phyloP scores from a whole-genome alignment of 2,113 vertebrate genomes.

The Sander lucioperca region DNA sequence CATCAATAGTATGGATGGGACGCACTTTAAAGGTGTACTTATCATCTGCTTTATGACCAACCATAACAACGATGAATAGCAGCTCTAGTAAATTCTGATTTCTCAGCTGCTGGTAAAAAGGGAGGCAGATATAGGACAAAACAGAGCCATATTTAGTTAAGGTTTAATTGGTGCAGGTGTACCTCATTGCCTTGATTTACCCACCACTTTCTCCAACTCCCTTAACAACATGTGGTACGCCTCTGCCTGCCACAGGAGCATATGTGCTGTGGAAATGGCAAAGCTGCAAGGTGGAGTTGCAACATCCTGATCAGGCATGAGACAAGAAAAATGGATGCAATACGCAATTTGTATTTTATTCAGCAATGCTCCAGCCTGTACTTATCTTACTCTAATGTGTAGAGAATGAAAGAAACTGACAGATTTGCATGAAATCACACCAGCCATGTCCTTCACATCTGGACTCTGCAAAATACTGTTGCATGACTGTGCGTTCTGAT shows the following conservation, averaged over 20 bases:
- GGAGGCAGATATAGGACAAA: not conserved
- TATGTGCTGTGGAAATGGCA: no score
- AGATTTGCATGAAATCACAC: not conserved
- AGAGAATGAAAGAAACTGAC: not conserved
- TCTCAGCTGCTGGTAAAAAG: constrained; percentile 17
- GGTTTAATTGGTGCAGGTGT: constrained; percentile 55
- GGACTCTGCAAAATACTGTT: not conserved
- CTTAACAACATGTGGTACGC: not conserved
- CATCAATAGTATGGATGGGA: constrained; percentile 72
- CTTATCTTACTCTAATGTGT: not conserved
- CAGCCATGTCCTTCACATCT: not conserved
- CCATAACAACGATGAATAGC: constrained; percentile 69
- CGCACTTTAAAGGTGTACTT: constrained; percentile 66
- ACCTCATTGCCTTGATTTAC: constrained; percentile 13
- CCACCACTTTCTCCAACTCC: constrained; percentile 12
- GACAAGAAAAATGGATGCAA: not conserved
- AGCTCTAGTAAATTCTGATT: constrained; percentile 48
- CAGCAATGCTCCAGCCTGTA: not conserved
- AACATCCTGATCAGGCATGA: not conserved
- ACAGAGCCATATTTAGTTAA: constrained; percentile 8
- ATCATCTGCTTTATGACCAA: constrained; percentile 69
- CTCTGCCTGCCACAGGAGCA: not conserved
- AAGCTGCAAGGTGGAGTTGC: not conserved
- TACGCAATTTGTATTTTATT: not conserved
- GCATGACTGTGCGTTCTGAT: constrained; percentile 7